phyloP scores from a whole-genome alignment of 2,797 vertebrate species.

The Podarcis siculus region DNA sequence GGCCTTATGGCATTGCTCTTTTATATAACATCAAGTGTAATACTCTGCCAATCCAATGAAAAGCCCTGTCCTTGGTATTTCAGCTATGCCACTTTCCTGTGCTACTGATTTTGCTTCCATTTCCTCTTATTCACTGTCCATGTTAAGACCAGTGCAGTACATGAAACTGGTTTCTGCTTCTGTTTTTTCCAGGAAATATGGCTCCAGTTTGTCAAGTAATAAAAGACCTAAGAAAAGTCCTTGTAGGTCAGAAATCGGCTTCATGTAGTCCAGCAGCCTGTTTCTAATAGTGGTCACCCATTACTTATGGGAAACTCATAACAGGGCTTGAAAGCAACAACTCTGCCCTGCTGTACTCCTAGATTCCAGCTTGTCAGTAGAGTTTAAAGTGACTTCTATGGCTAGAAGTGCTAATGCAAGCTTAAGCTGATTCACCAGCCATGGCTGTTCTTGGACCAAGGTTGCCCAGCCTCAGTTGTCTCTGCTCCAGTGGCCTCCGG shows the following conservation, averaged over 20 bases:
- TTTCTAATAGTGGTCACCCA: neutral
- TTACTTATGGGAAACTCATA: neutral
- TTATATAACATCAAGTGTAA: constrained; percentile 41
- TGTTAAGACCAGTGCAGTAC: neutral
- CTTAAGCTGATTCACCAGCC: too few relatives aligned
- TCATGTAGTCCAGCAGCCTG: neutral
- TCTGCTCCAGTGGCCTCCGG: too few relatives aligned
- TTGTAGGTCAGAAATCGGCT: neutral
- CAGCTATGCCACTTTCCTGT: neutral
- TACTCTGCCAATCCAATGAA: constrained; percentile 43
- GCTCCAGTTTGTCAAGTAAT: constrained; percentile 39
- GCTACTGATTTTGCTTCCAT: constrained; percentile 43
- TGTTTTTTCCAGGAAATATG: constrained; percentile 29
- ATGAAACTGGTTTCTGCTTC: constrained; percentile 35
- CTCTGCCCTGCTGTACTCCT: too few relatives aligned
- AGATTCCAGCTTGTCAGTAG: too few relatives aligned
- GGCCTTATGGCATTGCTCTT: constrained; percentile 19
- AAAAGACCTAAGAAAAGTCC: constrained; percentile 32
- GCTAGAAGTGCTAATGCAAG: too few relatives aligned
- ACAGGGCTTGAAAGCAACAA: neutral
- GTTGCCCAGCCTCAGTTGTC: too few relatives aligned
- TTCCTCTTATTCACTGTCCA: constrained; percentile 40
- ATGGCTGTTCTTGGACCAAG: too few relatives aligned
- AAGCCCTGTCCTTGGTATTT: constrained; percentile 31
- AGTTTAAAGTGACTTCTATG: too few relatives aligned